Conservation (phyloP, 2,888 invertebrate species). For the Phyllotreta striolata region DNA sequence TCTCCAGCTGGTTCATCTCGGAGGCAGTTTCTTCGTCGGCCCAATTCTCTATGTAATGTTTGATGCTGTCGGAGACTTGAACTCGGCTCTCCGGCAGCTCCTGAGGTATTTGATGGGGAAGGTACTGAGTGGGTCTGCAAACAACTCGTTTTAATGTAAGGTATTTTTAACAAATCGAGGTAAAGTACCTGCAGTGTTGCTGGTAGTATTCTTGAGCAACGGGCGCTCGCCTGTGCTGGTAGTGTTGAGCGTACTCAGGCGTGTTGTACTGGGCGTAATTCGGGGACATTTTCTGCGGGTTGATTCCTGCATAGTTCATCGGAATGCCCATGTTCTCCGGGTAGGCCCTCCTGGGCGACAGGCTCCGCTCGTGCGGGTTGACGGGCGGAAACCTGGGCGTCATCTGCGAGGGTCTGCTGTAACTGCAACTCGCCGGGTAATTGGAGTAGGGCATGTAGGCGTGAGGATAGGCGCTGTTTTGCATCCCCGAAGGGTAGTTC, state of each 20-base stretch:
- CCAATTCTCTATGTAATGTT: constrained; percentile 58
- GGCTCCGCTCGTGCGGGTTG: constrained; percentile 49
- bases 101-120: constrained; percentile 47
- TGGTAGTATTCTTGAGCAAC: constrained; percentile 48
- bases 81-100: constrained; percentile 50
- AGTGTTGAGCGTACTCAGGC: constrained; percentile 54
- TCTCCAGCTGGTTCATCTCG: constrained; percentile 45
- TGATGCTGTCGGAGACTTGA: constrained; percentile 51
- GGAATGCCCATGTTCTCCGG: constrained; percentile 46
- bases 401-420: constrained; percentile 44
- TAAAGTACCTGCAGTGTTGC: constrained; percentile 38
- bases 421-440: constrained; percentile 41
- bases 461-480: constrained; percentile 40
- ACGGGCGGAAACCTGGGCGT: constrained; percentile 43
- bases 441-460: constrained; percentile 37
- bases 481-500: constrained; percentile 43
- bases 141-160: constrained; percentile 5
- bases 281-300: constrained; percentile 50
- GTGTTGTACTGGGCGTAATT: constrained; percentile 48
- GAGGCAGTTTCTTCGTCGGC: constrained; percentile 55
- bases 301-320: constrained; percentile 48
- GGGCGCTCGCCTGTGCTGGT: constrained; percentile 49
- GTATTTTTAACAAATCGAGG: background rate
- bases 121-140: constrained; percentile 45
- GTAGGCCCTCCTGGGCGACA: constrained; percentile 52